Evolutionary conservation across 1,140 invertebrate genomes (phyloP).

Genomic region (Helicoverpa armigera): DNA sequence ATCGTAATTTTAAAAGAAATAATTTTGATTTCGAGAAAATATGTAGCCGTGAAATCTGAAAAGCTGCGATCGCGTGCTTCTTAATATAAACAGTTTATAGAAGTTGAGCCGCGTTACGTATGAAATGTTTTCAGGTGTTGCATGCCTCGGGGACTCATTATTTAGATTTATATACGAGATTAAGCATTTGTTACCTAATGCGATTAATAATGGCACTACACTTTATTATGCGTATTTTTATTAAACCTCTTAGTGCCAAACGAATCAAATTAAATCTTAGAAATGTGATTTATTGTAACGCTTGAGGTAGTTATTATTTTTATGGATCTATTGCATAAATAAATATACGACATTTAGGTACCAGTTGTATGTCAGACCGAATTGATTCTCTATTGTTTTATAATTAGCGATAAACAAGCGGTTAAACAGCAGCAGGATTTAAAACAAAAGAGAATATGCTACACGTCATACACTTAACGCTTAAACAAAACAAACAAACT

Average conservation of each 20-base stretch:
- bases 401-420: no score
- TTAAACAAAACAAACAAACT: background rate
- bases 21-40: background rate
- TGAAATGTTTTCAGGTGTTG: constrained; percentile 46
- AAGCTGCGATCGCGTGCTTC: constrained; percentile 26
- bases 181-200: constrained; percentile 37
- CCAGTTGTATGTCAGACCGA: no score
- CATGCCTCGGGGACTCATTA: constrained; percentile 45
- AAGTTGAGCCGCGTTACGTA: constrained; percentile 37
- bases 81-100: constrained; percentile 43
- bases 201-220: constrained; percentile 39
- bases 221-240: constrained; percentile 40
- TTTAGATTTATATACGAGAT: constrained; percentile 49
- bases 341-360: no score
- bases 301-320: background rate
- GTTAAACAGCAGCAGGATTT: no score
- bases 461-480: no score
- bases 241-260: background rate
- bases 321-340: no score
- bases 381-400: no score
- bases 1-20: no score
- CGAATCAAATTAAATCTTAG: constrained; percentile 23
- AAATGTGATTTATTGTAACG: constrained; percentile 13
- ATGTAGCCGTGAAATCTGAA: background rate
- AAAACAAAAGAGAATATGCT: no score